Evolutionary conservation across 1,140 invertebrate species (phyloP).

Genomic region (Trachymyrmex septentrionalis): DNA sequence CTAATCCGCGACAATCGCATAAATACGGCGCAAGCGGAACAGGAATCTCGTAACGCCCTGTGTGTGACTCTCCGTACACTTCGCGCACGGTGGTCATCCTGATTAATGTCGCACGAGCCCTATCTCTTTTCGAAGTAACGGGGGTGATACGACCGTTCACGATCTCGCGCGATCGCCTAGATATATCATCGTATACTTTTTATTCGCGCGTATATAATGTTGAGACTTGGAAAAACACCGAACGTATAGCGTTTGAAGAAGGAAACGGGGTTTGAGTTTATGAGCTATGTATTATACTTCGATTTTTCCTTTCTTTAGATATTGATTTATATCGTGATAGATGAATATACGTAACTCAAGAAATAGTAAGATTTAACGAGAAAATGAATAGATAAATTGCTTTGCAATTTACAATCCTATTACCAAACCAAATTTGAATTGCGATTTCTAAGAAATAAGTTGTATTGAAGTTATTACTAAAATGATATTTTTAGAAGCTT

Average conservation of each 20-base stretch:
- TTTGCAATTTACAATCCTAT: not conserved
- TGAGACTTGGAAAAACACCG: slow-evolving; percentile 1
- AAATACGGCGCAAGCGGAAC: slow-evolving; percentile 48
- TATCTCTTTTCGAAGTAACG: slow-evolving; percentile 49
- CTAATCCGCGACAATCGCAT: slow-evolving; percentile 72
- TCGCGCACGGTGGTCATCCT: slow-evolving; percentile 27
- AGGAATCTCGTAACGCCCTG: slow-evolving; percentile 42
- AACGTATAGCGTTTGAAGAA: not conserved
- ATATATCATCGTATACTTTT: slow-evolving; percentile 12
- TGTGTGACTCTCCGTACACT: not conserved
- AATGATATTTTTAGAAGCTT: not conserved
- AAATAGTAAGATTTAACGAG: slow-evolving; percentile 1
- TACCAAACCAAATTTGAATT: not conserved
- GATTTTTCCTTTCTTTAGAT: not conserved
- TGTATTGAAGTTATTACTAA: not conserved
- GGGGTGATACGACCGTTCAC: slow-evolving; percentile 28
- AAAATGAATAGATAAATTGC: not conserved
- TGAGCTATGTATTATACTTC: not conserved
- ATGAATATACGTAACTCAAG: not conserved
- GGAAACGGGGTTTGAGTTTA: slow-evolving; percentile 28
- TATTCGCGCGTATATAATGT: not conserved
- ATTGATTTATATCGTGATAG: not conserved
- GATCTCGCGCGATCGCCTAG: slow-evolving; percentile 26
- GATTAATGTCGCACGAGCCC: slow-evolving; percentile 33
- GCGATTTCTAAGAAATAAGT: not conserved